Evolutionary conservation across 1,140 invertebrate genomes (phyloP).

Genomic region (Diuraphis noxia): DNA sequence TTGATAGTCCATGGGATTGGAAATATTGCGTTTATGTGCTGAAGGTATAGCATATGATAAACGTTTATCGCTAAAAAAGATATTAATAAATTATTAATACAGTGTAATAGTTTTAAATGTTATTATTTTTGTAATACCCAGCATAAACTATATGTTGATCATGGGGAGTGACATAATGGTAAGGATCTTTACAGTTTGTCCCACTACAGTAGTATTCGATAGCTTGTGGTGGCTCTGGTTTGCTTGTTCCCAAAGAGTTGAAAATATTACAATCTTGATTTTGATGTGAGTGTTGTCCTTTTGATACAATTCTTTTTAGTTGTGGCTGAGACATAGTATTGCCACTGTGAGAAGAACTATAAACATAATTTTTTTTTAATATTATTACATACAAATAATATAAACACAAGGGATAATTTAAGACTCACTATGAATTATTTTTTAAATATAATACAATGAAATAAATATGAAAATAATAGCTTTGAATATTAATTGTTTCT

Average conservation of each 20-base stretch:
- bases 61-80: conserved; percentile 63
- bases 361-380: not conserved
- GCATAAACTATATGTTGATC: conserved; percentile 66
- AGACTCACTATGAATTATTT: not conserved
- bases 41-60: conserved; percentile 65
- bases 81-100: conserved; percentile 44
- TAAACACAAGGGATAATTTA: not conserved
- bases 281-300: conserved; percentile 67
- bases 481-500: not conserved
- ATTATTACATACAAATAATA: not conserved
- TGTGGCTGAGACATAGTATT: conserved; percentile 68
- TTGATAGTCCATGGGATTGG: conserved; percentile 56
- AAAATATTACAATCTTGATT: conserved; percentile 68
- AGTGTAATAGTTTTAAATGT: not conserved
- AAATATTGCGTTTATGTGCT: conserved; percentile 52
- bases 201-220: conserved; percentile 59
- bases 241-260: conserved; percentile 61
- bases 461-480: not conserved
- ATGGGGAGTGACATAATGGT: conserved; percentile 65
- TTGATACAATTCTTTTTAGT: conserved; percentile 84
- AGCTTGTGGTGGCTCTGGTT: conserved; percentile 63
- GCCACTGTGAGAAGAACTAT: conserved; percentile 60
- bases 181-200: conserved; percentile 64
- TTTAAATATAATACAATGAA: not conserved
- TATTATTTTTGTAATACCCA: conserved; percentile 53